These are phyloP conservation scores for Gymnoscopelus microlampas DNA, from an alignment of 2,797 vertebrate species.

Conservation along the genomic window DNA sequence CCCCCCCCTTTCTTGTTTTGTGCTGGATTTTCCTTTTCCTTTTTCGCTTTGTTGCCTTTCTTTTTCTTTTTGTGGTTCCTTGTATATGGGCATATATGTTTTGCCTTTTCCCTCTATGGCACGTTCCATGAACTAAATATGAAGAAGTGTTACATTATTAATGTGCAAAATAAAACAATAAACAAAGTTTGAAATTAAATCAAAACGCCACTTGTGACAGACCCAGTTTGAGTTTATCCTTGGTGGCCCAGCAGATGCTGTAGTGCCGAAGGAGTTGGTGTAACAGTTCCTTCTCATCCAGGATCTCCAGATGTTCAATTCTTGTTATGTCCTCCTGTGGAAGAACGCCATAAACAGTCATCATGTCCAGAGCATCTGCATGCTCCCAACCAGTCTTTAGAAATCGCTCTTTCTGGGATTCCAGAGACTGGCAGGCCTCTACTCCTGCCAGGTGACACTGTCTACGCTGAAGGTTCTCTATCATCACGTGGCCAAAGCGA, in stretches of 20 bases:
- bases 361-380: slow-evolving; percentile 89
- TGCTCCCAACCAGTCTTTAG: slow-evolving; percentile 89
- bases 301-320: slow-evolving; percentile 93
- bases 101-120: too few relatives aligned
- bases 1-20: too few relatives aligned
- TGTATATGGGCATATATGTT: too few relatives aligned
- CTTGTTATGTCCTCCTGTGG: slow-evolving; percentile 90
- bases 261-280: slow-evolving; percentile 98
- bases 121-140: too few relatives aligned
- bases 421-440: slow-evolving; percentile 88
- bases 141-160: too few relatives aligned
- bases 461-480: slow-evolving; percentile 94
- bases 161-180: too few relatives aligned
- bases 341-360: slow-evolving; percentile 89
- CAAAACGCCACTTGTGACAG: slow-evolving; percentile 80
- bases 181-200: slow-evolving; percentile 14
- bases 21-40: too few relatives aligned
- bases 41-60: too few relatives aligned
- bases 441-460: slow-evolving; percentile 93
- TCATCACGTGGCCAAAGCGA: slow-evolving; percentile 97
- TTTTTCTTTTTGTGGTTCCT: too few relatives aligned
- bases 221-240: slow-evolving; percentile 87
- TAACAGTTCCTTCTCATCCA: slow-evolving; percentile 94
- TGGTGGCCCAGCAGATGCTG: slow-evolving; percentile 95
- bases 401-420: slow-evolving; percentile 90